Base-by-base conservation (phyloP, 1,140 invertebrate genomes). In the Chironomus striatipennis region DNA sequence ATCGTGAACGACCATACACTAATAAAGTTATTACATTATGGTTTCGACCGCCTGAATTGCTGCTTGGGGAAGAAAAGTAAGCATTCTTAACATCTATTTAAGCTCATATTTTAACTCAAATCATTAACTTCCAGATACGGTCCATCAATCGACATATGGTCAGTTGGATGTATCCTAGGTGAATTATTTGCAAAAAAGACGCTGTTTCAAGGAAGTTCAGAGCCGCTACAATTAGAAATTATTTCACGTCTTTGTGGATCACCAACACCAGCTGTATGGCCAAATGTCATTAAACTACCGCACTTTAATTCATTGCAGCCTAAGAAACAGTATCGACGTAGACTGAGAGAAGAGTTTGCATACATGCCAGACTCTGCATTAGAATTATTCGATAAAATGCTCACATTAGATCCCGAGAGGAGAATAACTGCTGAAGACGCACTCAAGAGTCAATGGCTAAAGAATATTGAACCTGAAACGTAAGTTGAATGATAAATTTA, bases 11-110 rank as follows among this genome's bases (percentile, higher is more conserved):
- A 64, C 95, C 97, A 0, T 99, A 99, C 84, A 99, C 98, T 1
- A 95, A 95, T 83, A 98, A 98, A 86, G 98, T 99, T 0, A 99
- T 99, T 76, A 99, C 98, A 10, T 84, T 99, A 21, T 99, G 98
- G 97, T 99, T 99, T 85, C 87, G 88, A 0, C 97, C 98, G 10
- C 98, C 98, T 0, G 98, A 99, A 83, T 84, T 99, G 73, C 84
- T 99, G 57, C 85, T 99, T 0, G 98, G 98, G 5, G 97, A 99
- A 83, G 98, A 99, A 84, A 88, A 96, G 47, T 57, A 57, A 57
- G 47, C 15, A n/a, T 8, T 47, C 8, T 43, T 7, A 43, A n/a
- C n/a, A n/a, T n/a, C n/a, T n/a, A n/a, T n/a, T n/a, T n/a, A n/a
- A n/a, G n/a, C n/a, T n/a, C n/a, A n/a, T 34, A 34, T 15, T 57